Evolutionary conservation across 2,888 invertebrate species (phyloP), one percentile per base, ranked within the genome.

Genomic region (Melanostoma scalare): DNA sequence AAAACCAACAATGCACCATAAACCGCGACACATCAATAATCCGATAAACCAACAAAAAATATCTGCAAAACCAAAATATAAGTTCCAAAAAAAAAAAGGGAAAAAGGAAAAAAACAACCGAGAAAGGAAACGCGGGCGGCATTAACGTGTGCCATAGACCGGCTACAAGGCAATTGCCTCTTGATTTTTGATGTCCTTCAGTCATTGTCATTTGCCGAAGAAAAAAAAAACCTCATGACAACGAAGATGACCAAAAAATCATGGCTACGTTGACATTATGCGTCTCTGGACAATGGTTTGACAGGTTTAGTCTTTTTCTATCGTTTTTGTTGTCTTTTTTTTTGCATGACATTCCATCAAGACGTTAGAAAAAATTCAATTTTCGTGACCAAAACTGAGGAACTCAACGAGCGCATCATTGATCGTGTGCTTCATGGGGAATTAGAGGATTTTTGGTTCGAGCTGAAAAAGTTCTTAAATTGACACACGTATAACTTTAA

Each of bases 11-110:
- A 84, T 84, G 84, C 79, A 84, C 84, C 84, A 84, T 84, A 84
- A 84, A 79, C 79, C 84, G 84, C 84, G 79, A 79, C 79, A 84
- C 84, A 84, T 84, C 84, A 84, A 84, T 84, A 84, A 84, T 84
- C 84, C 75, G 74, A 74, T 74, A 50, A 33, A 58, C 53, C 63
- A 31, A 20, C 20, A 20, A 20, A 20, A 20, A 20, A 20, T 20
- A 20, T 20, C 20, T 20, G 20, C 20, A 20, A 20, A 20, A 20
- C 20, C 50, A 50, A 44, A 44, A 53, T 48, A 8, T 3, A 5
- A 31, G 31, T 9, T 10, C 6, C 3, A 50, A n/a, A 44, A 50
- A 6, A 6, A 36, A 20, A 4, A 69, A 46, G 53, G 10, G 52
- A 53, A 69, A 63, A 3, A 6, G 1, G 36, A 20, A 20, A 20